Percentiles rank a stretch among this genome's conserved stretches.
These are phyloP conservation scores for Festucalex cinctus DNA, from an alignment of 2,113 vertebrate species.

Conservation along the genomic window DNA sequence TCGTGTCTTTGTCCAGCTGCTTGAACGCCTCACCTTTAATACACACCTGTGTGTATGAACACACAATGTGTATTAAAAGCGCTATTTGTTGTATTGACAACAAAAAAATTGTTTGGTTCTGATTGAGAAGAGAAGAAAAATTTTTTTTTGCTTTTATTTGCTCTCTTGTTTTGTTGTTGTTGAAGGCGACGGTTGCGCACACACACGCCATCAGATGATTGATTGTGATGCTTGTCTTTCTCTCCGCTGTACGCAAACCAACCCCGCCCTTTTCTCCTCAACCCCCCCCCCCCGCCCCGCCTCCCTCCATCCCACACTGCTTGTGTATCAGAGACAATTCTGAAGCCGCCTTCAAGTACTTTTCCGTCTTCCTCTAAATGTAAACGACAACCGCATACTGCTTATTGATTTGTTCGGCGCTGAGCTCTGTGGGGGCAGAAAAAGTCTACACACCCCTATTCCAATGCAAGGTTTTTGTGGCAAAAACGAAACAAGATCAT, in stretches of 20 bases:
- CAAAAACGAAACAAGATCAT: too few species aligned
- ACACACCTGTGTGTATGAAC: constrained; percentile 48
- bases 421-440: too few species aligned
- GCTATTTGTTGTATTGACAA: constrained; percentile 40
- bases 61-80: constrained; percentile 57
- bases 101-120: constrained; percentile 3
- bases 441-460: too few species aligned
- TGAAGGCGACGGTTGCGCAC: background rate
- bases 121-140: constrained; percentile 4
- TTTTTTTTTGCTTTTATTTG: background rate
- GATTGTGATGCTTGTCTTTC: background rate
- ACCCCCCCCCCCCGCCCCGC: background rate
- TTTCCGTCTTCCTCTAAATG: too few species aligned
- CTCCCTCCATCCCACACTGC: background rate
- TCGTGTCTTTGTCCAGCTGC: constrained; percentile 45
- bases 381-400: too few species aligned
- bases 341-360: background rate
- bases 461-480: too few species aligned
- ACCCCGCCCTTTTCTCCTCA: background rate
- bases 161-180: background rate
- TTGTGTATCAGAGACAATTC: background rate
- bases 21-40: constrained; percentile 53
- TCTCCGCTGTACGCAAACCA: background rate
- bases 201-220: background rate
- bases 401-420: too few species aligned